These are phyloP conservation scores for Linyphia triangularis DNA, from an alignment of 2,888 invertebrate genomes.

Conservation along the genomic window DNA sequence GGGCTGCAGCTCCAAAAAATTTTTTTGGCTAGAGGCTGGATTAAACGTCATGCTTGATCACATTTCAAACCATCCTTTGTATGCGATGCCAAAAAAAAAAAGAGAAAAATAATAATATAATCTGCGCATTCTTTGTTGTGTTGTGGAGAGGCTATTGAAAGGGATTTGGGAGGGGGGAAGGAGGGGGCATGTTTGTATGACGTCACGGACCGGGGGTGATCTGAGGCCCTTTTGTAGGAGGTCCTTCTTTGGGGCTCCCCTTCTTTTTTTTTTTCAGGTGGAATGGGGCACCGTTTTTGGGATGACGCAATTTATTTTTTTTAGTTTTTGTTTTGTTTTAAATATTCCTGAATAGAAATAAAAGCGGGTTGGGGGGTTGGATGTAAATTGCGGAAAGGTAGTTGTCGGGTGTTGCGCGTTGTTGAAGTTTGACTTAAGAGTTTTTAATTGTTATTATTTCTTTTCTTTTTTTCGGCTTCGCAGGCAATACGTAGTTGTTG, in stretches of 20 bases:
- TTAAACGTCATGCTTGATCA: not conserved
- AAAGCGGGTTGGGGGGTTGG: slow-evolving; percentile 1
- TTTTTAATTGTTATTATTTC: no score
- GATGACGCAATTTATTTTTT: slow-evolving; percentile 73
- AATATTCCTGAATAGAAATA: slow-evolving; percentile 60
- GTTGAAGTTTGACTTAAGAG: no score
- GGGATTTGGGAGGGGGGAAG: not conserved
- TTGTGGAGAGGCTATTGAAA: slow-evolving; percentile 11
- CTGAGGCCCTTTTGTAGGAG: slow-evolving; percentile 54
- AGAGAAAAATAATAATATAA: slow-evolving; percentile 27
- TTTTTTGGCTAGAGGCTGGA: not conserved
- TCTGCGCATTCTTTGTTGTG: slow-evolving; percentile 63
- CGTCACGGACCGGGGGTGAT: slow-evolving; percentile 56
- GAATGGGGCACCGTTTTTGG: slow-evolving; percentile 68
- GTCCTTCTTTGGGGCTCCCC: no score
- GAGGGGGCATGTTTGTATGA: slow-evolving; percentile 65
- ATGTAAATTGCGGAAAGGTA: not conserved
- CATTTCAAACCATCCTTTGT: not conserved
- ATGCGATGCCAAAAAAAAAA: slow-evolving; percentile 20
- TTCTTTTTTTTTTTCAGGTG: slow-evolving; percentile 56
- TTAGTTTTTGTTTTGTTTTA: slow-evolving; percentile 64
- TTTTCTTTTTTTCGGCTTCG: no score
- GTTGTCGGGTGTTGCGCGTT: no score
- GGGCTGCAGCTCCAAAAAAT: not conserved
- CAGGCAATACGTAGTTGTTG: no score